Evolutionary conservation across 2,113 vertebrate species (phyloP), one percentile per base, ranked within the genome.

Genomic region (Oceanodroma tethys): DNA sequence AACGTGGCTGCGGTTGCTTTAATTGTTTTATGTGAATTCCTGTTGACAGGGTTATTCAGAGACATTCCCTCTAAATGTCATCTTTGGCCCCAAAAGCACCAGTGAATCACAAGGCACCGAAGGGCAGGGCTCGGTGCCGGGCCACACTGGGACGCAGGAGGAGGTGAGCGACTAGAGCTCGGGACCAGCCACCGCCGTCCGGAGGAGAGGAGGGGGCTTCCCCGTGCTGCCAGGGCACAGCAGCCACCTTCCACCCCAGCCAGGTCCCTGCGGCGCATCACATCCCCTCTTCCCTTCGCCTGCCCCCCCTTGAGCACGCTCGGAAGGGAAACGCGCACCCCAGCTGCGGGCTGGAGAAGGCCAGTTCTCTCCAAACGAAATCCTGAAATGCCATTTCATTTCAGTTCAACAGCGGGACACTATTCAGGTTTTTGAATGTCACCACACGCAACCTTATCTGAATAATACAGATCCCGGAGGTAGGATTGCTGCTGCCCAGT

Each of bases 261-360:
- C 0, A 4, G 60, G 36, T 42, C 59, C 72, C 7, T 1, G 2
- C 1, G 29, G 43, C 4, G 15, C 36, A n/a, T 13, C 55, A 17
- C 42, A 16, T 16, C 22, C 38, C 43, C 3, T 38, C 75, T 16
- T 14, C 81, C 59, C 73, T 17, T 29, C 20, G 3, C 19, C 19
- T 16, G 47, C 22, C n/a, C 62, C 9, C 0, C 3, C 32, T 23
- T 5, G 17, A 34, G 63, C 48, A 42, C 53, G 2, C 14, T 32
- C 30, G 1, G 1, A 2, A 8, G 52, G 68, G 34, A 48, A 86
- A 45, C 3, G 17, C 13, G 6, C 4, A 6, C 55, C 25, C n/a
- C 47, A 11, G 60, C 25, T 6, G 36, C 2, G 1, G 34, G 26
- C 43, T 45, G 56, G 58, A 81, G 45, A 29, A n/a, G 27, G 7